phyloP scores from a whole-genome alignment of 1,140 invertebrate species.

The Araneus ventricosus region DNA sequence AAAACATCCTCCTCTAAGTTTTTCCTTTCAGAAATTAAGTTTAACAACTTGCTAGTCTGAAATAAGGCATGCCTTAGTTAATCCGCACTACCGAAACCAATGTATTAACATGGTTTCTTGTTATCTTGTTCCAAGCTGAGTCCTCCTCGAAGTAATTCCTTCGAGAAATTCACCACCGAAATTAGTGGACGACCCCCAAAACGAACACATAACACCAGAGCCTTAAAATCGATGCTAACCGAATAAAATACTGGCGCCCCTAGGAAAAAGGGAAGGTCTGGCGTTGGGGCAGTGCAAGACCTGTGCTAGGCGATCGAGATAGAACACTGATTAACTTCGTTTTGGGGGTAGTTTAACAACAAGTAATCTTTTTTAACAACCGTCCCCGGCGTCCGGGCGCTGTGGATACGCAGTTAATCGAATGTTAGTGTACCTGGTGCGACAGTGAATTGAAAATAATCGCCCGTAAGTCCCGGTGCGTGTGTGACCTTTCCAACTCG shows the following conservation, averaged over 20 bases:
- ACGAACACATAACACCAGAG: neutral
- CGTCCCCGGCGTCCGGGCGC: neutral
- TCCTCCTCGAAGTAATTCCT: no score
- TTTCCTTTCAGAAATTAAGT: no score
- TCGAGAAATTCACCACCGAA: no score
- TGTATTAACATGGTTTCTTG: no score
- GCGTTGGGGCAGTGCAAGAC: neutral
- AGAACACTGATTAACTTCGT: constrained; percentile 47
- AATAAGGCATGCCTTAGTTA: no score
- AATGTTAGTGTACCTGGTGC: neutral
- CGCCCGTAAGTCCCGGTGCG: neutral
- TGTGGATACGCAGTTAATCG: neutral
- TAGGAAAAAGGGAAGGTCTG: constrained; percentile 12
- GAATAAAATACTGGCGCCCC: constrained; percentile 35
- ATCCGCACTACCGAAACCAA: no score
- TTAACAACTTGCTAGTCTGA: no score
- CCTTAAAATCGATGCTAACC: constrained; percentile 64
- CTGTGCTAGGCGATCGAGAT: neutral
- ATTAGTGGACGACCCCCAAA: neutral
- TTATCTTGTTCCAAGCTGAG: no score
- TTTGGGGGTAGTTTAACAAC: constrained; percentile 15
- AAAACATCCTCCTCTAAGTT: no score
- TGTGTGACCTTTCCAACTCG: neutral
- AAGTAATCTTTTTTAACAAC: constrained; percentile 47
- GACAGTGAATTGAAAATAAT: constrained; percentile 19